Evolutionary conservation across 2,113 vertebrate species (phyloP), one percentile per base, ranked within the genome.

Genomic region (Centropristis striata): DNA sequence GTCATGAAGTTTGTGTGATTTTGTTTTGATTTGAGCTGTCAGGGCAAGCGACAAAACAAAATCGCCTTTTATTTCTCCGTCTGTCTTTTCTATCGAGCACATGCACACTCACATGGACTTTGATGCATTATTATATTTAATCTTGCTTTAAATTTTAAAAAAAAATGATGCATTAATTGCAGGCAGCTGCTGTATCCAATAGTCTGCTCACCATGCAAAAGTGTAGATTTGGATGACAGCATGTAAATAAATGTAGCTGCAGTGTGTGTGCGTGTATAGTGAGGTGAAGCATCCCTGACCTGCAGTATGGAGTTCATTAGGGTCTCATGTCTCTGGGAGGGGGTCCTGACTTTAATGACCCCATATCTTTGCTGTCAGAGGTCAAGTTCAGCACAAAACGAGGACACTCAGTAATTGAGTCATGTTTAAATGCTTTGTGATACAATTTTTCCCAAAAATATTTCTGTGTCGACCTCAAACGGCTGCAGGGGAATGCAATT

Each of bases 21-120:
- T 83, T 91, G 86, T 87, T 91, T 91, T 88, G 84, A 82, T 88
- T 86, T 66, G 65, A 90, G 87, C 86, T 80, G 81, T 90, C 90
- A 80, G 71, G 64, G 53, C 14, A 27, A 90, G 75, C 72, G 77
- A 86, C 87, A 75, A 84, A 87, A 93, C 85, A 82, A 88, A 81
- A 85, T 75, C 16, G 15, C 13, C 28, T 69, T 57, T 74, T 53
- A 63, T 57, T 83, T 65, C 63, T 80, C 71, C 21, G 36, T 78
- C 60, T 58, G 66, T 86, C 73, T 81, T 66, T 46, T 50, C 60
- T 37, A 39, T 47, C 72, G 18, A n/a, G 51, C 32, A 11, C 36
- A 46, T 5, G 23, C 42, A 65, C 12, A 20, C 41, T 39, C 16
- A 5, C 36, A 14, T 2, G 2, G 4, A 72, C 37, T 53, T 67